Evolutionary conservation across 2,797 vertebrate genomes (phyloP).

Genomic region (Champsocephalus esox): DNA sequence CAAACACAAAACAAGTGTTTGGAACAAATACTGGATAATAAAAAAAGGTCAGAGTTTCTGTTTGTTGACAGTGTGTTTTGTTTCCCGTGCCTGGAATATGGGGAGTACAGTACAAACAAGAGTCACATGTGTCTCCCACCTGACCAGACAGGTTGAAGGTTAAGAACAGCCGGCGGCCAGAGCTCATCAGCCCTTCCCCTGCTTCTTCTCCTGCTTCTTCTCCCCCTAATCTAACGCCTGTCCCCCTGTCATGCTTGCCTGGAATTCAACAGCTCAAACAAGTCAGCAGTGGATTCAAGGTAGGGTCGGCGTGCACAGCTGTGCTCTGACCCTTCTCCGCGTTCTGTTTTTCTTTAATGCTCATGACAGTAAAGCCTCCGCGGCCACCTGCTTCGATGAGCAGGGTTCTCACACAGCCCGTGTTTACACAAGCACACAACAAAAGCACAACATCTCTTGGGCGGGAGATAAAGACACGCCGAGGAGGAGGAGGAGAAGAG

Average conservation of each 20-base stretch:
- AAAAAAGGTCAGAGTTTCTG: constrained; percentile 84
- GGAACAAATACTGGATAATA: constrained; percentile 86
- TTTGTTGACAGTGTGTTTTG: constrained; percentile 84
- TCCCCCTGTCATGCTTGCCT: constrained; percentile 70
- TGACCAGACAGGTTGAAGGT: constrained; percentile 78
- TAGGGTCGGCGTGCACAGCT: constrained; percentile 74
- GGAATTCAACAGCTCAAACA: constrained; percentile 74
- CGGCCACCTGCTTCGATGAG: constrained; percentile 83
- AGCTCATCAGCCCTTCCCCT: constrained; percentile 54
- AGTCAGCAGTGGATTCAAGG: constrained; percentile 72
- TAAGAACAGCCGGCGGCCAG: constrained; percentile 71
- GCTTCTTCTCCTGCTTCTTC: no score
- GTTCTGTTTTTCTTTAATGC: constrained; percentile 80
- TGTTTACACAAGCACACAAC: constrained; percentile 86
- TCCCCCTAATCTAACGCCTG: constrained; percentile 65
- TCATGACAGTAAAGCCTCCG: constrained; percentile 79
- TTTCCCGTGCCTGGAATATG: constrained; percentile 76
- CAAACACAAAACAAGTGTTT: constrained; percentile 84
- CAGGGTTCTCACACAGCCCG: constrained; percentile 80
- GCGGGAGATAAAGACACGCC: constrained; percentile 80
- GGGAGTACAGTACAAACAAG: constrained; percentile 79
- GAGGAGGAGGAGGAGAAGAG: constrained; percentile 57
- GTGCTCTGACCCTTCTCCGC: constrained; percentile 71
- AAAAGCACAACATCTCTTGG: constrained; percentile 84
- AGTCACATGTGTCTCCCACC: constrained; percentile 77